Percentiles rank a stretch among this genome's conserved stretches.
These are phyloP conservation scores for Augochlora pura DNA, from an alignment of 1,140 invertebrate species.

Conservation along the genomic window DNA sequence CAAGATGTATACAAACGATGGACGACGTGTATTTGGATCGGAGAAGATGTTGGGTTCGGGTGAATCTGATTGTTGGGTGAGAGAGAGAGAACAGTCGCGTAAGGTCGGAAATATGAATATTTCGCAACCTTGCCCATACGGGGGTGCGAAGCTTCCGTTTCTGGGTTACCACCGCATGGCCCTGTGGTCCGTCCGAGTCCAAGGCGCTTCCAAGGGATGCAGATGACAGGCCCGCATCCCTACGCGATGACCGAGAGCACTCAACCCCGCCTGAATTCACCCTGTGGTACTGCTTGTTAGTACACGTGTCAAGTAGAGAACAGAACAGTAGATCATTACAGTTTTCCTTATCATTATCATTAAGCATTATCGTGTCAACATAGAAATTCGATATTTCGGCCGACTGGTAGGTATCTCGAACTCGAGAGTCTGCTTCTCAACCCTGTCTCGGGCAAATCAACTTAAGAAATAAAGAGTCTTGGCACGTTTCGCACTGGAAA, in stretches of 20 bases:
- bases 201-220: constrained; percentile 70
- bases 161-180: constrained; percentile 80
- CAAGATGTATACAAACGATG: constrained; percentile 20
- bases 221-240: constrained; percentile 73
- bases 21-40: not conserved
- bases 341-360: constrained; percentile 42
- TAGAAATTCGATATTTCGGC: no score
- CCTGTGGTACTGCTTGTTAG: constrained; percentile 79
- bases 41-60: not conserved
- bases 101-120: constrained; percentile 74
- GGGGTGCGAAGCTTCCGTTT: constrained; percentile 87
- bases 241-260: constrained; percentile 77
- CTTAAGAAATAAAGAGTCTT: no score
- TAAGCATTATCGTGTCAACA: constrained; percentile 17
- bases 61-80: not conserved
- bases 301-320: constrained; percentile 64
- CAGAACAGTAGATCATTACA: constrained; percentile 66
- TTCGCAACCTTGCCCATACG: constrained; percentile 86
- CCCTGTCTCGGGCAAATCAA: constrained; percentile 2
- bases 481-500: not conserved
- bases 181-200: constrained; percentile 77
- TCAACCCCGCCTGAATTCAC: constrained; percentile 76
- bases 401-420: not conserved
- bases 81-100: constrained; percentile 40
- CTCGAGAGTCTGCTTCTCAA: not conserved